Percentiles rank a stretch among this genome's conserved stretches.
Conservation (phyloP, 2,888 invertebrate species). For the Allacma fusca region DNA sequence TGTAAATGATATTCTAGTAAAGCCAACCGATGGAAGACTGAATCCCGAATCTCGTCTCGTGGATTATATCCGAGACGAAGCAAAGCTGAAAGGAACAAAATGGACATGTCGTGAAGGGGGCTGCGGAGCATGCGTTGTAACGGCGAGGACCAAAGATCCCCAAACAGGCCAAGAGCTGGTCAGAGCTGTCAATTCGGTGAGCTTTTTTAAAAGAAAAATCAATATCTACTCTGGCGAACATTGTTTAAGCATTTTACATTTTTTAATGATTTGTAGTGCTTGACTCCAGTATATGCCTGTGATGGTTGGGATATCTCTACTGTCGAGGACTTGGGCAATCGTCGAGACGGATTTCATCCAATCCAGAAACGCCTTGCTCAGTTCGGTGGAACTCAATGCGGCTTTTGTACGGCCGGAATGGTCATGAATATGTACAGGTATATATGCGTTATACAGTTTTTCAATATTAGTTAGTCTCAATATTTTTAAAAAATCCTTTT, state of each 20-base stretch:
- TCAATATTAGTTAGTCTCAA: too few species aligned
- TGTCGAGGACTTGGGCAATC: slow-evolving; percentile 76
- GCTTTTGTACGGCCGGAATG: slow-evolving; percentile 80
- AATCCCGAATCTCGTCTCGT: too few species aligned
- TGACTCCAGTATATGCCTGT: slow-evolving; percentile 65
- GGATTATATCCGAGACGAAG: slow-evolving; percentile 56
- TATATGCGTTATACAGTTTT: too few species aligned
- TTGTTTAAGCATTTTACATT: too few species aligned
- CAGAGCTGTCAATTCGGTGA: slow-evolving; percentile 74
- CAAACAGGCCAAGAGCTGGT: slow-evolving; percentile 65
- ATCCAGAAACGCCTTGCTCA: slow-evolving; percentile 73
- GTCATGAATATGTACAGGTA: slow-evolving; percentile 80
- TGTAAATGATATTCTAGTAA: too few species aligned
- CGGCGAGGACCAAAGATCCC: slow-evolving; percentile 47
- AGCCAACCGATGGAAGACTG: too few species aligned
- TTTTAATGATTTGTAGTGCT: slow-evolving; percentile 25
- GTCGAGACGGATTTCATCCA: slow-evolving; percentile 72
- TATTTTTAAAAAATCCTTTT: too few species aligned
- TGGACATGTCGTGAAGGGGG: slow-evolving; percentile 71
- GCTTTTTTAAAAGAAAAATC: too few species aligned
- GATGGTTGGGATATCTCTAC: slow-evolving; percentile 76
- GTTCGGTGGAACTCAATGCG: slow-evolving; percentile 77
- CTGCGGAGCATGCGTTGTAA: slow-evolving; percentile 71
- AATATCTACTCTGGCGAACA: too few species aligned
- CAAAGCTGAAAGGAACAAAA: slow-evolving; percentile 55